Evolutionary conservation across 1,140 invertebrate genomes (phyloP).

Genomic region (Micrasema minimum): DNA sequence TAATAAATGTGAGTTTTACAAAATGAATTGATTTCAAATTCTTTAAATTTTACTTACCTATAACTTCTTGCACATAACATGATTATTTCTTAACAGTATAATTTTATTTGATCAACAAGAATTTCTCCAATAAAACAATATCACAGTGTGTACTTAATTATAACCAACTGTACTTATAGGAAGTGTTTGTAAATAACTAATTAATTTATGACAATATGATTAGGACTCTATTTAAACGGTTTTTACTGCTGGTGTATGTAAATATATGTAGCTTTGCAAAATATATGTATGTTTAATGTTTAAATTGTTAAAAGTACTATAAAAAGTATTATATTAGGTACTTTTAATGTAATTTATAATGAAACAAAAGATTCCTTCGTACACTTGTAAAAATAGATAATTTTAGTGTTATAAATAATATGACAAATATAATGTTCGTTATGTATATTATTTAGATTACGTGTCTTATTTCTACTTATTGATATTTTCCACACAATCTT

Average conservation of each 20-base stretch:
- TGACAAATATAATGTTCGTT: constrained; percentile 53
- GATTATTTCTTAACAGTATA: not conserved
- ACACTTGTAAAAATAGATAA: constrained; percentile 44
- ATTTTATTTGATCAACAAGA: constrained; percentile 1
- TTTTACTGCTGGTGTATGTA: not conserved
- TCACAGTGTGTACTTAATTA: constrained; percentile 12
- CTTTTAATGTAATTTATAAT: constrained; percentile 41
- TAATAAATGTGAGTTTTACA: too few species aligned
- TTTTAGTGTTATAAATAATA: constrained; percentile 36
- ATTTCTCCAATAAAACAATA: not conserved
- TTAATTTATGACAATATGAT: constrained; percentile 8
- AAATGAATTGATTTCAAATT: too few species aligned
- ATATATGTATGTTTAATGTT: constrained; percentile 24
- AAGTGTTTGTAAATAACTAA: constrained; percentile 7
- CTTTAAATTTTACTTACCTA: too few species aligned
- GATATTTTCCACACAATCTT: too few species aligned
- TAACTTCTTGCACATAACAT: too few species aligned
- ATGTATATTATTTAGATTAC: constrained; percentile 51
- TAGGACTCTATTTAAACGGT: constrained; percentile 11
- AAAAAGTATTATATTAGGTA: constrained; percentile 24
- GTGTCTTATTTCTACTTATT: constrained; percentile 27
- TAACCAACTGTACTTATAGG: constrained; percentile 1
- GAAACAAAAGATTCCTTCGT: constrained; percentile 45
- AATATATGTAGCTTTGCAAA: constrained; percentile 18
- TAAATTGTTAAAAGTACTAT: constrained; percentile 25